Conservation (phyloP, 2,113 vertebrate species). For the Phasianus colchicus region DNA sequence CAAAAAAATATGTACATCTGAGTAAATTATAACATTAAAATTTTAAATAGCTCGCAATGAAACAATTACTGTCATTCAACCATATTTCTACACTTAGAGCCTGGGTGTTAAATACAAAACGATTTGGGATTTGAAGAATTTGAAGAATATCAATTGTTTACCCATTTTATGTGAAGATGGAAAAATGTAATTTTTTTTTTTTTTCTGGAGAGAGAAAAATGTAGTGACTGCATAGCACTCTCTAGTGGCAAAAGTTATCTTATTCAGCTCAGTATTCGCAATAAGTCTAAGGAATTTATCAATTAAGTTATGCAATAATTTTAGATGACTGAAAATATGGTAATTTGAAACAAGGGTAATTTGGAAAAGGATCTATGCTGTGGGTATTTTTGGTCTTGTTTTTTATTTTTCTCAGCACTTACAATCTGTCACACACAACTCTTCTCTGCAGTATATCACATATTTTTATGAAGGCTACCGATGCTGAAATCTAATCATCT, state of each 20-base stretch:
- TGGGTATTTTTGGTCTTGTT: not conserved
- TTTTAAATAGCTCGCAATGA: conserved; percentile 74
- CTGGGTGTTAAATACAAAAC: conserved; percentile 70
- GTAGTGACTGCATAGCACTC: conserved; percentile 64
- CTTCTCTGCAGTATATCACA: not conserved
- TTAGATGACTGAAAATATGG: not conserved
- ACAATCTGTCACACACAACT: not conserved
- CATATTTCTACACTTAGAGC: conserved; percentile 66
- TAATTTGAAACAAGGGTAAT: not conserved
- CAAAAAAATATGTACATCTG: conserved; percentile 66
- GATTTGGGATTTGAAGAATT: conserved; percentile 48
- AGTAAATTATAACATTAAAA: conserved; percentile 74
- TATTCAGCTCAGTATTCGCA: not conserved
- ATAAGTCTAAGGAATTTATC: not conserved
- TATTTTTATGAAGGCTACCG: not conserved
- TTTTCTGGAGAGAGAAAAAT: not conserved
- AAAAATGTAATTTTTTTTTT: conserved; percentile 24
- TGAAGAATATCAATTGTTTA: conserved; percentile 72
- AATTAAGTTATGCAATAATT: not conserved
- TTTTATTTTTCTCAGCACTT: not conserved
- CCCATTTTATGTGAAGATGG: conserved; percentile 43
- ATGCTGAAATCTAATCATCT: not conserved
- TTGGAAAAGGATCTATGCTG: no score
- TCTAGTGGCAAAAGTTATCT: conserved; percentile 58
- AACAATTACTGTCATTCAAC: conserved; percentile 77